Conservation (phyloP, 2,797 vertebrate genomes). For the Sebastes wilsoni region DNA sequence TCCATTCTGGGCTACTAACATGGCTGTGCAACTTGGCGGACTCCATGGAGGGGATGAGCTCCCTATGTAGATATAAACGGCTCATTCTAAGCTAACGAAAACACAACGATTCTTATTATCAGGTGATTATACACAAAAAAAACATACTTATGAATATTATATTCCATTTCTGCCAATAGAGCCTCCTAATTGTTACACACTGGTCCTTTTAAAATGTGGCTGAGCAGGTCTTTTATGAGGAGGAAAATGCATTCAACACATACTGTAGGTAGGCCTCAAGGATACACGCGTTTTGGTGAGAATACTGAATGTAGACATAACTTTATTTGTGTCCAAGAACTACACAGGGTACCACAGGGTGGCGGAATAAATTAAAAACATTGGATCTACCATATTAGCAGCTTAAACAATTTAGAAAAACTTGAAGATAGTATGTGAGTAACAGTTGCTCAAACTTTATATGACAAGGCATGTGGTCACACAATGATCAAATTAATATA, state of each 20-base stretch:
- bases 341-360: not conserved
- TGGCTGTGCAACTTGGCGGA: no score
- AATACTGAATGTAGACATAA: not conserved
- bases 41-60: no score
- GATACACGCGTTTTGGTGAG: not conserved
- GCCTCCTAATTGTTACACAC: no score
- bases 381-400: not conserved
- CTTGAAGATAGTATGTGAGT: not conserved
- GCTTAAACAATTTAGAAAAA: not conserved
- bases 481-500: conserved; percentile 7
- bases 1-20: no score
- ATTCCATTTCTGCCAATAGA: no score
- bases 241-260: not conserved
- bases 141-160: no score
- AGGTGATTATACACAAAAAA: no score
- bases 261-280: not conserved
- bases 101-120: no score
- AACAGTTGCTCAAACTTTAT: not conserved
- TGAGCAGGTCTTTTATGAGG: not conserved
- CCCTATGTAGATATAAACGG: no score
- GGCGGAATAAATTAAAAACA: not conserved
- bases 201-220: not conserved
- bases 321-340: not conserved
- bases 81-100: no score
- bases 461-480: not conserved